phyloP scores from a whole-genome alignment of 2,113 vertebrate species.

The Hystrix brachyura region DNA sequence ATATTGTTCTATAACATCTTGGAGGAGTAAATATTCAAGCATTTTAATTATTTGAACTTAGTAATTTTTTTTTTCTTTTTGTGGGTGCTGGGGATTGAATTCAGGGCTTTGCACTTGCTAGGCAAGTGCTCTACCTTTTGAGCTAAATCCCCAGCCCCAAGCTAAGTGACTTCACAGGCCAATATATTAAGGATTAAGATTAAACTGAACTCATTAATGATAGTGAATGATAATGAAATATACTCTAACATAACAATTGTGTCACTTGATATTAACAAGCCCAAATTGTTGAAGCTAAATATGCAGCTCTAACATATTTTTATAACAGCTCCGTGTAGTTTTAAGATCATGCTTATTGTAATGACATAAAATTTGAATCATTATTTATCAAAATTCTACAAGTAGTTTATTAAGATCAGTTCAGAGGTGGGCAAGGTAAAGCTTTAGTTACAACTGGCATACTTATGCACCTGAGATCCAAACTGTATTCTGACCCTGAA shows the following conservation, averaged over 20 bases:
- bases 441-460: background rate
- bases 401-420: background rate
- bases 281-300: background rate
- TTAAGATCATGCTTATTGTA: background rate
- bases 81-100: too few species aligned
- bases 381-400: background rate
- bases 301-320: background rate
- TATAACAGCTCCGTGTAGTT: background rate
- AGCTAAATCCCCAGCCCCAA: background rate
- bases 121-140: too few species aligned
- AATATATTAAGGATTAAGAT: background rate
- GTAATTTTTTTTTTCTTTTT: background rate
- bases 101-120: too few species aligned
- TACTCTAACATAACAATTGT: background rate
- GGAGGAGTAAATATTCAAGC: background rate
- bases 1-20: slow-evolving; percentile 4
- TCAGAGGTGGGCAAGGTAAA: background rate
- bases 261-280: background rate
- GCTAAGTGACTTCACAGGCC: background rate
- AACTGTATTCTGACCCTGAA: background rate
- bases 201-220: background rate
- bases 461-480: background rate
- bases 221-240: background rate
- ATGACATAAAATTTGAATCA: background rate
- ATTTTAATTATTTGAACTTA: slow-evolving; percentile 23